Evolutionary conservation across 1,140 invertebrate species (phyloP).

Genomic region (Drosophila pallidifrons): DNA sequence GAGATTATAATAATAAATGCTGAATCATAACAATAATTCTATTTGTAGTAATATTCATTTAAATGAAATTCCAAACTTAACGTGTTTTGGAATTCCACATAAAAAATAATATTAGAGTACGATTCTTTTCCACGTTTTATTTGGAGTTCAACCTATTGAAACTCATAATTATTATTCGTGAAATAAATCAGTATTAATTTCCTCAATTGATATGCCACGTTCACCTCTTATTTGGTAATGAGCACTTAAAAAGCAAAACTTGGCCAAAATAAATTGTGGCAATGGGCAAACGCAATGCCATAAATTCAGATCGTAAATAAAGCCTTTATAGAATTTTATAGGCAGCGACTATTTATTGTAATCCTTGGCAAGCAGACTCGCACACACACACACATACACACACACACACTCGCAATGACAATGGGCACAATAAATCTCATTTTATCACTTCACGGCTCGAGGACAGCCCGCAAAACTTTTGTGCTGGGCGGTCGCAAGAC

Average conservation of each 20-base stretch:
- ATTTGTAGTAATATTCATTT: too few relatives aligned
- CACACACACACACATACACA: slow-evolving; percentile 18
- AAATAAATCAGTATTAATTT: slow-evolving; percentile 11
- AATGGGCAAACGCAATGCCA: slow-evolving; percentile 31
- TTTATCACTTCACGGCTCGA: slow-evolving; percentile 71
- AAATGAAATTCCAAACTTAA: too few relatives aligned
- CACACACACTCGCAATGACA: slow-evolving; percentile 39
- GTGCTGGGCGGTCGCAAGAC: slow-evolving; percentile 33
- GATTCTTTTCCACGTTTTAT: too few relatives aligned
- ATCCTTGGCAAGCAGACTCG: slow-evolving; percentile 10
- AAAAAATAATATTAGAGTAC: too few relatives aligned
- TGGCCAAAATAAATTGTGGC: slow-evolving; percentile 48
- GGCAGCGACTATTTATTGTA: slow-evolving; percentile 64
- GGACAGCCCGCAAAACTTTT: slow-evolving; percentile 61
- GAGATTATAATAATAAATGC: too few relatives aligned
- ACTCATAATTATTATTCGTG: too few relatives aligned
- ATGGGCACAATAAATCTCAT: slow-evolving; percentile 71
- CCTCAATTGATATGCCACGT: slow-evolving; percentile 23
- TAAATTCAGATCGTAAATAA: slow-evolving; percentile 66
- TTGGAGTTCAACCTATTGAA: neutral
- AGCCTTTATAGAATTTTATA: slow-evolving; percentile 54
- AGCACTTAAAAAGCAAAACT: slow-evolving; percentile 40
- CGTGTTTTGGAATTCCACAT: too few relatives aligned
- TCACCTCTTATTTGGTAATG: slow-evolving; percentile 59
- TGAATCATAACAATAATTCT: too few relatives aligned